Percentiles rank a stretch among this genome's conserved stretches.
Conservation (phyloP, 2,888 invertebrate genomes). For the Chydorus sphaericus region DNA sequence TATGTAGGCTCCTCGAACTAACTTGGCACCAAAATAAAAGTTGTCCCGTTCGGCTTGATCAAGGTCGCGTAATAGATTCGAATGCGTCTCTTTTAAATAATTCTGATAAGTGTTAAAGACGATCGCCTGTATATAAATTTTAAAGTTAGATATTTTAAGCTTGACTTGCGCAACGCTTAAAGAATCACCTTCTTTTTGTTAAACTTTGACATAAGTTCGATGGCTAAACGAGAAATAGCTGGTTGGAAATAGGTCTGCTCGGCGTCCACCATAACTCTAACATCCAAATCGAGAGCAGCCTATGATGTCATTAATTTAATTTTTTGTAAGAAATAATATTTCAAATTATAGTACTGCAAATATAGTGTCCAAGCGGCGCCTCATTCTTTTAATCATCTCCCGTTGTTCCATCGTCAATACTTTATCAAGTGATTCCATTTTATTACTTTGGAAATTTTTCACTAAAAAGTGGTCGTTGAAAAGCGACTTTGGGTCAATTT, state of each 20-base stretch:
- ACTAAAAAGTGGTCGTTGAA: conserved; percentile 85
- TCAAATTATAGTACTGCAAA: conserved; percentile 43
- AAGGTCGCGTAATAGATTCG: conserved; percentile 78
- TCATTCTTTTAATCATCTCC: conserved; percentile 96
- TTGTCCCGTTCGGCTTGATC: conserved; percentile 90
- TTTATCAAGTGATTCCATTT: conserved; percentile 79
- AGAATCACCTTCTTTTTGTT: conserved; percentile 71
- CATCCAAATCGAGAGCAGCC: conserved; percentile 78
- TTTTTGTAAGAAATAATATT: neutral
- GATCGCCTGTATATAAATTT: too few relatives aligned
- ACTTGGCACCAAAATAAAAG: conserved; percentile 95
- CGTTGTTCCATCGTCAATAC: conserved; percentile 78
- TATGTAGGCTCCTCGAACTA: conserved; percentile 96
- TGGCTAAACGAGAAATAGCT: conserved; percentile 87
- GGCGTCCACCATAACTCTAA: conserved; percentile 96
- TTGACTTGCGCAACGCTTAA: too few relatives aligned
- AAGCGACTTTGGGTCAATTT: conserved; percentile 83
- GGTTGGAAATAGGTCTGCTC: conserved; percentile 99
- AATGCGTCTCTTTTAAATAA: conserved; percentile 78
- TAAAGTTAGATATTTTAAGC: too few relatives aligned
- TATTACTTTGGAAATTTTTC: conserved; percentile 79
- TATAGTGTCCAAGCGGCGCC: conserved; percentile 76
- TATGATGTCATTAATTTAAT: conserved; percentile 26
- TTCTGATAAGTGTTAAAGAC: conserved; percentile 99
- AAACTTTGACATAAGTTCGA: conserved; percentile 97